Conservation (phyloP, 2,113 vertebrate species). For the Protobothrops flavoviridis region DNA sequence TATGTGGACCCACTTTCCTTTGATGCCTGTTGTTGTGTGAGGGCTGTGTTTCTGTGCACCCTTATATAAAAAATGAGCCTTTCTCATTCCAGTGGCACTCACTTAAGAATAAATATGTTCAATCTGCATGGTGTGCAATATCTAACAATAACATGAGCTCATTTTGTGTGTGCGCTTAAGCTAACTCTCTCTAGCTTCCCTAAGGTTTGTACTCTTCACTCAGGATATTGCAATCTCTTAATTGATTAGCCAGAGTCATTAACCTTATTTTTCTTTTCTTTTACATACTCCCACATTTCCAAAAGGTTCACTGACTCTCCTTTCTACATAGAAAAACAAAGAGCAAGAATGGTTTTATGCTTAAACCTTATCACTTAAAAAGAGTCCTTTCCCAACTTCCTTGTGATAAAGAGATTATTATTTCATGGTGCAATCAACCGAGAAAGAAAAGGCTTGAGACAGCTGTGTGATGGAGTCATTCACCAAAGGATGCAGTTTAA, state of each 20-base stretch:
- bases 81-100: not conserved
- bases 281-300: not conserved
- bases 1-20: not conserved
- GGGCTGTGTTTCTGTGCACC: not conserved
- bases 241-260: not conserved
- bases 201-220: not conserved
- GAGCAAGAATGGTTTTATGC: not conserved
- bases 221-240: not conserved
- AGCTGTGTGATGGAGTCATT: conserved; percentile 7
- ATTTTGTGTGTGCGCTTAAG: too few relatives aligned
- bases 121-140: not conserved
- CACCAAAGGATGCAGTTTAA: not conserved
- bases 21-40: not conserved
- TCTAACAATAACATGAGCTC: not conserved
- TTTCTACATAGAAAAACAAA: not conserved
- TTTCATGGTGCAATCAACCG: conserved; percentile 14
- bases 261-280: not conserved
- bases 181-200: not conserved
- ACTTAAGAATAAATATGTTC: not conserved
- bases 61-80: not conserved
- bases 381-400: not conserved
- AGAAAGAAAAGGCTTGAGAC: not conserved
- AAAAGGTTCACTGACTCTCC: not conserved
- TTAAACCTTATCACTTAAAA: not conserved
- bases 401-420: conserved; percentile 4